Percentiles rank a stretch among this genome's conserved stretches.
Conservation (phyloP, 1,140 invertebrate genomes). For the Frieseomelitta varia region DNA sequence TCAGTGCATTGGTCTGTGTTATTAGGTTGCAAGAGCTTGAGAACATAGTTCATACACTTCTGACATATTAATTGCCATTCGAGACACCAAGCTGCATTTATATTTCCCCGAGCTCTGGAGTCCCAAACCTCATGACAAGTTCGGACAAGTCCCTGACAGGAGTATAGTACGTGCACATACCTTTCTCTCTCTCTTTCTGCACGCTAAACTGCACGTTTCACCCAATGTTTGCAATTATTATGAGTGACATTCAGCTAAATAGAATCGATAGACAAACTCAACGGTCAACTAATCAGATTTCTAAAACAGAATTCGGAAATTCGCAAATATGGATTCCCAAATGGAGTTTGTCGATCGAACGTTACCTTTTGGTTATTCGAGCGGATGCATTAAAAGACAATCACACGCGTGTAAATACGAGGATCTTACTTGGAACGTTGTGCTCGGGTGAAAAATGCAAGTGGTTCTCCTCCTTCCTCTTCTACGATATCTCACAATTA, state of each 20-base stretch:
- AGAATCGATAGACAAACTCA: neutral
- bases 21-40: slow-evolving; percentile 23
- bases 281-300: neutral
- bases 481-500: slow-evolving; percentile 14
- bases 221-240: slow-evolving; percentile 39
- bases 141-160: slow-evolving; percentile 43
- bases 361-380: neutral
- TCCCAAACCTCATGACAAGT: slow-evolving; percentile 36
- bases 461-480: slow-evolving; percentile 50
- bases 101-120: slow-evolving; percentile 33
- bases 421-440: slow-evolving; percentile 1
- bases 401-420: neutral
- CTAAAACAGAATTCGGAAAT: neutral
- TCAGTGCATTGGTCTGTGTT: slow-evolving; percentile 16
- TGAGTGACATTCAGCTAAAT: neutral
- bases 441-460: neutral
- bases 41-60: slow-evolving; percentile 18
- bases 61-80: slow-evolving; percentile 45
- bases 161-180: neutral
- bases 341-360: neutral
- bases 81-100: slow-evolving; percentile 9
- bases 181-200: slow-evolving; percentile 9
- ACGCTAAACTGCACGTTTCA: slow-evolving; percentile 46
- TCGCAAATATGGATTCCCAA: too few species aligned
- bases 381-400: neutral